Conservation (phyloP, 2,797 vertebrate genomes). For the Mareca penelope region DNA sequence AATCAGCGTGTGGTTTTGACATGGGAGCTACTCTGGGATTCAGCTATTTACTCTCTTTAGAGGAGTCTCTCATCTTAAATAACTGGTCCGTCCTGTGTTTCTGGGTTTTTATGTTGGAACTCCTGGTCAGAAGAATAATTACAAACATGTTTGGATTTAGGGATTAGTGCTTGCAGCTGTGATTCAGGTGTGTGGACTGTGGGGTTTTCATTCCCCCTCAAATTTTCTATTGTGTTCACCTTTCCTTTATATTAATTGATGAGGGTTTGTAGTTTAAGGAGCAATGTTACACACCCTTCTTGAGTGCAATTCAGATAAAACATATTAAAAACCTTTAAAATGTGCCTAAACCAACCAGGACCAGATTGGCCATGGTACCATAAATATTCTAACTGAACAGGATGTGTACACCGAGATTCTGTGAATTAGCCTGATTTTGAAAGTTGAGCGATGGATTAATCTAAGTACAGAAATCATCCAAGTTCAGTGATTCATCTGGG, state of each 20-base stretch:
- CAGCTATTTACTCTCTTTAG: neutral
- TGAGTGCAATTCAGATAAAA: neutral
- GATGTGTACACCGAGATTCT: rapidly evolving
- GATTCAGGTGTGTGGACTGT: neutral
- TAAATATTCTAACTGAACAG: neutral
- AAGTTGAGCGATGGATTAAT: neutral
- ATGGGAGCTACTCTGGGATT: neutral
- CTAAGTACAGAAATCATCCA: neutral
- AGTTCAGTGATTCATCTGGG: neutral
- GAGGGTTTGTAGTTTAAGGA: neutral
- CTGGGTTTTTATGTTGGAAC: slow-evolving; percentile 15
- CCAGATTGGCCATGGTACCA: neutral
- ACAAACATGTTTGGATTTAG: neutral
- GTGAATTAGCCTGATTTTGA: neutral
- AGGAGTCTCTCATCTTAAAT: neutral
- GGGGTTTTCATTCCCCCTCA: rapidly evolving
- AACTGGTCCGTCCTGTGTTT: neutral
- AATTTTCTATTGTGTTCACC: neutral
- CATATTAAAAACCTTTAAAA: neutral
- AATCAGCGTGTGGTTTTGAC: neutral
- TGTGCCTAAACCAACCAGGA: neutral
- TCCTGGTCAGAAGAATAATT: neutral
- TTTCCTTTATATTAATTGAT: neutral
- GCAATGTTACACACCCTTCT: neutral
- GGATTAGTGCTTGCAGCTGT: neutral